A percentile compares a stretch with the other conserved stretches of the same genome.
These are phyloP conservation scores for Ptychadena robeensis DNA, from an alignment of 2,797 vertebrate genomes.

Conservation along the genomic window DNA sequence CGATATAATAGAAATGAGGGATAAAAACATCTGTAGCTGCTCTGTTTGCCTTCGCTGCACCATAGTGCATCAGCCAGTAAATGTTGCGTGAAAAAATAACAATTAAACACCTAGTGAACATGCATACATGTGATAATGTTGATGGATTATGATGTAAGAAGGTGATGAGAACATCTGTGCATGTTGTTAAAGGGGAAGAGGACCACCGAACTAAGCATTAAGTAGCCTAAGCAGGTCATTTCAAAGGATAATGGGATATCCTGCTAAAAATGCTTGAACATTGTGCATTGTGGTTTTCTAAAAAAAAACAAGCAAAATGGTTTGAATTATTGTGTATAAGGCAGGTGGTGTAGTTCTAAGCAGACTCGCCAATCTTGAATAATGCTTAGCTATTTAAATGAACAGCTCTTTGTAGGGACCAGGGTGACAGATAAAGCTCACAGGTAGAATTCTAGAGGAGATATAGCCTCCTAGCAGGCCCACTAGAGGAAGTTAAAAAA, in stretches of 20 bases:
- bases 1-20: slow-evolving; percentile 39
- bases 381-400: too few relatives aligned
- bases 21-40: slow-evolving; percentile 46
- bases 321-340: too few relatives aligned
- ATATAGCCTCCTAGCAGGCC: too few relatives aligned
- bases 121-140: not conserved
- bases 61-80: not conserved
- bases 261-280: too few relatives aligned
- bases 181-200: not conserved
- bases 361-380: too few relatives aligned
- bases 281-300: too few relatives aligned
- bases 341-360: too few relatives aligned
- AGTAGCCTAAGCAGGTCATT: not conserved
- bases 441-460: too few relatives aligned
- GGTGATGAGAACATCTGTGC: not conserved
- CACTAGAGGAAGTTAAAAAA: too few relatives aligned
- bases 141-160: slow-evolving; percentile 2
- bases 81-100: slow-evolving; percentile 33
- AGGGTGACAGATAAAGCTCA: too few relatives aligned
- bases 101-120: slow-evolving; percentile 22
- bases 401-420: too few relatives aligned
- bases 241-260: not conserved
- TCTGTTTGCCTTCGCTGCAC: slow-evolving; percentile 3
- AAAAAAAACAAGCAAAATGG: too few relatives aligned
- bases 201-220: not conserved